Conservation (phyloP, 1,140 invertebrate genomes). For the Calycopis cecrops region DNA sequence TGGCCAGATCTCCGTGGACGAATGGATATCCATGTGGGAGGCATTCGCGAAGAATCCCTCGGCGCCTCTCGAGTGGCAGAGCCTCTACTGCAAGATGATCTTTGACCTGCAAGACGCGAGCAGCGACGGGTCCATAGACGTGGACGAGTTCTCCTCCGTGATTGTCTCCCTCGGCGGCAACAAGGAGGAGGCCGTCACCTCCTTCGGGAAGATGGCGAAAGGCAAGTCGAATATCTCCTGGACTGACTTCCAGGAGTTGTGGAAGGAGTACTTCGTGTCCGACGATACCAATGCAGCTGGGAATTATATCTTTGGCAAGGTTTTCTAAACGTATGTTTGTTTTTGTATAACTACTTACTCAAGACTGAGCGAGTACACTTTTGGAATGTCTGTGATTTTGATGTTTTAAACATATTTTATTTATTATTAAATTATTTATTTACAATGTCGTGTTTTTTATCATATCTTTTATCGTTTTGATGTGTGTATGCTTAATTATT, state of each 20-base stretch:
- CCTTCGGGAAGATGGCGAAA: conserved; percentile 83
- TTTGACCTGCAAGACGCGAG: conserved; percentile 89
- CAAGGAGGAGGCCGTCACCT: conserved; percentile 80
- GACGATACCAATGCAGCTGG: conserved; percentile 80
- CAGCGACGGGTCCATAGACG: conserved; percentile 85
- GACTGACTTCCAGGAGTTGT: conserved; percentile 82
- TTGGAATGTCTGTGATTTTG: no score
- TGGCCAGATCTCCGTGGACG: conserved; percentile 84
- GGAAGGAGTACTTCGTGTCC: conserved; percentile 85
- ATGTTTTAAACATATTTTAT: no score
- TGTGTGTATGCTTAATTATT: no score
- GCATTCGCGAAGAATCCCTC: conserved; percentile 83
- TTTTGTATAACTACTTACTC: no score
- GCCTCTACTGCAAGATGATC: conserved; percentile 86
- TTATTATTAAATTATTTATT: no score
- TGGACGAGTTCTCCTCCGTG: conserved; percentile 84
- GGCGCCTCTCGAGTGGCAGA: conserved; percentile 85
- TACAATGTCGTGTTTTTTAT: no score
- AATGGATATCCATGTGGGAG: conserved; percentile 90
- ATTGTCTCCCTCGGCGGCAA: conserved; percentile 83
- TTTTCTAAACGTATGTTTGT: not conserved
- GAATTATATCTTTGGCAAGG: conserved; percentile 35
- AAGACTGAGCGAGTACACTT: no score
- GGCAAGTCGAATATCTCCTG: conserved; percentile 80
- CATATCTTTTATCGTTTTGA: no score